These are phyloP conservation scores for Emydocephalus ijimae DNA, from an alignment of 2,113 vertebrate genomes.

Conservation along the genomic window DNA sequence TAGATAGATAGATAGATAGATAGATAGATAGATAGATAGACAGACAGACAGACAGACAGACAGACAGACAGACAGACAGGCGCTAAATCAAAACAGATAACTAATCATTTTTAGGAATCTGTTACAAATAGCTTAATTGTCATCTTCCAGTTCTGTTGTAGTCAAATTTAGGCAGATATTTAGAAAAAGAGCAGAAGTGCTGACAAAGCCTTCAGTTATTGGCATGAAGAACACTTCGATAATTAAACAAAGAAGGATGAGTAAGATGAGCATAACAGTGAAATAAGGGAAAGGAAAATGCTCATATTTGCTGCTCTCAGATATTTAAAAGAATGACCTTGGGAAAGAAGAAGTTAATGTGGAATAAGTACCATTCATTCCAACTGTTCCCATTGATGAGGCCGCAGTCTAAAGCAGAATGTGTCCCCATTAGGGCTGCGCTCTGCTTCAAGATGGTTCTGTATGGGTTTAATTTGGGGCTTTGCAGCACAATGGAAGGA, in stretches of 20 bases:
- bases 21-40: too few species aligned
- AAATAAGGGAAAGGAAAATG: conserved; percentile 14
- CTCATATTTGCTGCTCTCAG: conserved; percentile 30
- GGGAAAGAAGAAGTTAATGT: conserved; percentile 50
- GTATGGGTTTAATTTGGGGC: conserved; percentile 39
- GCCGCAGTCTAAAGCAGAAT: conserved; percentile 49
- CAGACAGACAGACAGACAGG: background rate
- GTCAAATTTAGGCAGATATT: conserved; percentile 36
- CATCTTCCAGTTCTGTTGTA: conserved; percentile 25
- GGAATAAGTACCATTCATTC: conserved; percentile 53
- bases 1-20: background rate
- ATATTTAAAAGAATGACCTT: conserved; percentile 47
- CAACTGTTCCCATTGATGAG: conserved; percentile 38
- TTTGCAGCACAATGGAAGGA: conserved; percentile 55
- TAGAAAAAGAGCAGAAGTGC: conserved; percentile 43
- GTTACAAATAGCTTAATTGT: conserved; percentile 40
- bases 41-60: background rate
- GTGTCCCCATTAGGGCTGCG: conserved; percentile 60
- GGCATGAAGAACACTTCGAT: conserved; percentile 24
- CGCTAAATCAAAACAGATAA: conserved; percentile 46
- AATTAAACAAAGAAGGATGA: conserved; percentile 52
- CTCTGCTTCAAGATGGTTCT: conserved; percentile 58
- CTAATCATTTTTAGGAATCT: conserved; percentile 40
- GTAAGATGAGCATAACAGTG: conserved; percentile 29
- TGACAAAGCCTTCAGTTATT: conserved; percentile 48